Evolutionary conservation across 1,140 invertebrate species (phyloP).

Genomic region (Chrysoperla carnea): DNA sequence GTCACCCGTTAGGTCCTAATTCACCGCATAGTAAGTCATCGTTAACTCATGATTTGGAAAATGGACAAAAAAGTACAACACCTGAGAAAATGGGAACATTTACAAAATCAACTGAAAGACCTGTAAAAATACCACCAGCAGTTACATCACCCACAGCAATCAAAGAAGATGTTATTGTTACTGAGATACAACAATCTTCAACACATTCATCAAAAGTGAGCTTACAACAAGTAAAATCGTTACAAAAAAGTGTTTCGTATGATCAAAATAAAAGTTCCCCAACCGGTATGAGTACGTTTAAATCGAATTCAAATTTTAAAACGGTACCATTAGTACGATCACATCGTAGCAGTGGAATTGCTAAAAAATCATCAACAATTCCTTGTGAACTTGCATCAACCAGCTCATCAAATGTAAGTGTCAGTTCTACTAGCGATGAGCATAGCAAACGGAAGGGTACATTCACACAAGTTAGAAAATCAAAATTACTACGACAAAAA

Average conservation of each 20-base stretch:
- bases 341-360: not conserved
- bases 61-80: not conserved
- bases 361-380: not conserved
- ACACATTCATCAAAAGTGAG: constrained; percentile 28
- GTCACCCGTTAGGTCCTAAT: not conserved
- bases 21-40: not conserved
- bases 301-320: not conserved
- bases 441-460: too few species aligned
- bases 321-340: not conserved
- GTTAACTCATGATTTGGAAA: not conserved
- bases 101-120: constrained; percentile 21
- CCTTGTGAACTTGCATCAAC: too few species aligned
- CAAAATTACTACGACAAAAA: too few species aligned
- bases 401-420: too few species aligned
- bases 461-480: too few species aligned
- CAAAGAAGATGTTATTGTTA: not conserved
- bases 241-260: not conserved
- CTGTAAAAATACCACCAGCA: constrained; percentile 32
- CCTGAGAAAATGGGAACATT: constrained; percentile 12
- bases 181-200: constrained; percentile 32
- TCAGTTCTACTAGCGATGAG: too few species aligned
- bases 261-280: not conserved
- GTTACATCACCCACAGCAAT: constrained; percentile 38
- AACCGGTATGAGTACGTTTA: not conserved
- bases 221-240: not conserved